These are phyloP conservation scores for Rhizomys pruinosus DNA, from an alignment of 2,113 vertebrate species.

Conservation along the genomic window DNA sequence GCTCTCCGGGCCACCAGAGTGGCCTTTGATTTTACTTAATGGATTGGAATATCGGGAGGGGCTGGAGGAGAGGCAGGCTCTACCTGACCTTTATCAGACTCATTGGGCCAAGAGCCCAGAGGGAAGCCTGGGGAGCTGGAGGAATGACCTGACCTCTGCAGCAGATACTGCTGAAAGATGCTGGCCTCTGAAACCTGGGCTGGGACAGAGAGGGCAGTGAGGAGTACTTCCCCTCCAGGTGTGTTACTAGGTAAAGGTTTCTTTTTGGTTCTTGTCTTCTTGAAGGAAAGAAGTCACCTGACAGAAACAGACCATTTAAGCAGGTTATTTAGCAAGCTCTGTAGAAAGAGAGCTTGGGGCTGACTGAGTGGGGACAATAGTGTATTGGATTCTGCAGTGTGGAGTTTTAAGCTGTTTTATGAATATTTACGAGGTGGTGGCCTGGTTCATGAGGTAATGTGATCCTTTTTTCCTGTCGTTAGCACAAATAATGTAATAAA, in stretches of 20 bases:
- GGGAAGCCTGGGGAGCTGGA: not conserved
- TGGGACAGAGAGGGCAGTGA: fast-evolving
- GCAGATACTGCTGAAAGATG: not conserved
- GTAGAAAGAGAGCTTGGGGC: too few species aligned
- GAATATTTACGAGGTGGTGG: not conserved
- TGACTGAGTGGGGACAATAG: too few species aligned
- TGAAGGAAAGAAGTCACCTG: not conserved
- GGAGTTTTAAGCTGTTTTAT: not conserved
- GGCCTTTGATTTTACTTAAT: not conserved
- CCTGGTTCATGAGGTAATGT: not conserved
- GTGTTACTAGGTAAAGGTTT: not conserved
- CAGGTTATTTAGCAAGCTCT: not conserved
- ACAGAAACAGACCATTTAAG: not conserved
- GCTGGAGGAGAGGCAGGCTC: too few species aligned
- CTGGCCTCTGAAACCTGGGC: not conserved
- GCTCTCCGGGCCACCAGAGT: not conserved
- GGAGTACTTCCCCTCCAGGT: fast-evolving
- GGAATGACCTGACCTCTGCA: too few species aligned
- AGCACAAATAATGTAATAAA: too few species aligned
- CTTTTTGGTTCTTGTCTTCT: not conserved
- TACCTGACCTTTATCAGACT: not conserved
- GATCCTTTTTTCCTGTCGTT: too few species aligned
- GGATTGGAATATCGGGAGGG: not conserved
- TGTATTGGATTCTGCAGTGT: not conserved
- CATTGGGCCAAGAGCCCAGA: not conserved